Evolutionary conservation across 2,113 vertebrate species (phyloP).

Genomic region (Podarcis muralis): DNA sequence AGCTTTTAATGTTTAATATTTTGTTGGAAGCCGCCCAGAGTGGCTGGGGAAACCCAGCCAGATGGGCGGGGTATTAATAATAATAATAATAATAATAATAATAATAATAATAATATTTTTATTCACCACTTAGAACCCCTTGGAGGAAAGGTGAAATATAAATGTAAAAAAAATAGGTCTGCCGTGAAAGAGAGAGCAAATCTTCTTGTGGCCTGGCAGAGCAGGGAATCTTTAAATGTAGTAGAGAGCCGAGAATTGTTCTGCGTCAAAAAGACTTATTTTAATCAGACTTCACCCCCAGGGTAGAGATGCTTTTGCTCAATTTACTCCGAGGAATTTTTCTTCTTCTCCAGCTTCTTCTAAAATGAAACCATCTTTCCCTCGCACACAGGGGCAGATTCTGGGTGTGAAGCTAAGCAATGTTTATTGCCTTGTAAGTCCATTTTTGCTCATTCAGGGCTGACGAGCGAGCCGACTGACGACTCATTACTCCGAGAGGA

Average conservation of each 20-base stretch:
- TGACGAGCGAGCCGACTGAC: not conserved
- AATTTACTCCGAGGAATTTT: constrained; percentile 69
- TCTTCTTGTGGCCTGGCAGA: not conserved
- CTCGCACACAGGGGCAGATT: constrained; percentile 25
- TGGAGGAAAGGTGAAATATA: too few species aligned
- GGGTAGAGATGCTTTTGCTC: constrained; percentile 69
- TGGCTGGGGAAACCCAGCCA: too few species aligned
- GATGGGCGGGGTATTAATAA: too few species aligned
- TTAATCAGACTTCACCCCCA: constrained; percentile 63
- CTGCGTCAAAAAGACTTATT: constrained; percentile 62
- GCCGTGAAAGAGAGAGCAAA: not conserved
- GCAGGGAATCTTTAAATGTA: constrained; percentile 34
- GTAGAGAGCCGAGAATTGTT: constrained; percentile 55
- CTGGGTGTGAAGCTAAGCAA: constrained; percentile 5
- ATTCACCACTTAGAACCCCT: too few species aligned
- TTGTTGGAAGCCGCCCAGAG: too few species aligned
- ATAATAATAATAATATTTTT: too few species aligned
- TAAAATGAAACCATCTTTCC: constrained; percentile 66
- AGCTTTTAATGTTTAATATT: too few species aligned
- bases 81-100: too few species aligned
- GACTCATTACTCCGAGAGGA: not conserved
- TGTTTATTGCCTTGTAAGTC: constrained; percentile 16
- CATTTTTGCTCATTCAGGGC: not conserved
- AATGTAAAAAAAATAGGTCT: not conserved
- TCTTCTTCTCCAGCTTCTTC: constrained; percentile 38